These are phyloP conservation scores for Perodicticus potto DNA, from an alignment of 2,797 vertebrate genomes.

Conservation along the genomic window DNA sequence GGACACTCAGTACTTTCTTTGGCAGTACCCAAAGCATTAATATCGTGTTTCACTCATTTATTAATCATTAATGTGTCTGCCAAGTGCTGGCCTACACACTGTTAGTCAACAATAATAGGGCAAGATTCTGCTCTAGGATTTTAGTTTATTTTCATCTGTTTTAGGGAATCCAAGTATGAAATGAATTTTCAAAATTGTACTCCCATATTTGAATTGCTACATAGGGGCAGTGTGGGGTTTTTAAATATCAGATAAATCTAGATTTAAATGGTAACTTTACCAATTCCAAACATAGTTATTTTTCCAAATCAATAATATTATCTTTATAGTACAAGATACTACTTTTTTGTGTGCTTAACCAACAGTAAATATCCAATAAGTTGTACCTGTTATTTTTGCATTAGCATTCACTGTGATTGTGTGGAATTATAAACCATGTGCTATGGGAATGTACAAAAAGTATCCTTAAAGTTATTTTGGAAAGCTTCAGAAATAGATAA, in stretches of 20 bases:
- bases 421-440: neutral
- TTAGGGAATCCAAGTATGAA: neutral
- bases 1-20: neutral
- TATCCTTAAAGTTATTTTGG: neutral
- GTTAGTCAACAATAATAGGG: neutral
- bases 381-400: neutral
- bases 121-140: neutral
- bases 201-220: neutral
- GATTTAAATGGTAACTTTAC: neutral
- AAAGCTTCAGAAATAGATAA: neutral
- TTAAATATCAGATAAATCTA: conserved; percentile 23
- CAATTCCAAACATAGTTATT: neutral
- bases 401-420: neutral
- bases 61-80: neutral
- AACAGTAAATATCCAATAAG: neutral
- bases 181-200: neutral
- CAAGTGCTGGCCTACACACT: neutral
- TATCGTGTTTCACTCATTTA: neutral
- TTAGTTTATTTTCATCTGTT: neutral
- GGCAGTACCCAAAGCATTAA: neutral
- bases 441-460: neutral
- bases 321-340: neutral
- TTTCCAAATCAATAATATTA: neutral
- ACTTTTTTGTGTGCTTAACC: neutral
- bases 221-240: fast-evolving